These are phyloP conservation scores for Tragopan temminckii DNA, from an alignment of 2,797 vertebrate species.

Conservation along the genomic window DNA sequence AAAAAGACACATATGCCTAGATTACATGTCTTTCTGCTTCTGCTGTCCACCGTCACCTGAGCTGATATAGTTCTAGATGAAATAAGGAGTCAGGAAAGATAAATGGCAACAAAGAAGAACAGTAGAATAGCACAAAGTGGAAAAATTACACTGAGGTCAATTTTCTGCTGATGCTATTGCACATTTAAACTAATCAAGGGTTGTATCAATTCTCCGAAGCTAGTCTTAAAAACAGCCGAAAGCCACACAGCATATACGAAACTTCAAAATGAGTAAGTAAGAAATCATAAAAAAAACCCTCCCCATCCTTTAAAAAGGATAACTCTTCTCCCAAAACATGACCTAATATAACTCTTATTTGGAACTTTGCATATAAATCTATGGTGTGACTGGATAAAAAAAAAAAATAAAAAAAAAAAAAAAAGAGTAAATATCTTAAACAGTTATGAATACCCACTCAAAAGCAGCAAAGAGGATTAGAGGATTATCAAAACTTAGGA, in stretches of 20 bases:
- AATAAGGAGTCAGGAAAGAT: neutral
- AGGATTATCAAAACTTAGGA: neutral
- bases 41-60: neutral
- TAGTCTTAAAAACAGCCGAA: neutral
- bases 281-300: neutral
- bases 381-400: neutral
- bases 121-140: accelerated
- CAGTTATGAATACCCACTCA: neutral
- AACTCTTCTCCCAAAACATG: neutral
- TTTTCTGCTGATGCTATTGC: neutral
- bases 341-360: neutral
- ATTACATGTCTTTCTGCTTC: neutral
- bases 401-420: neutral
- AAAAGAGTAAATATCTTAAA: neutral
- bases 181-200: neutral
- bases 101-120: accelerated
- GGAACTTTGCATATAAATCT: neutral
- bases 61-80: neutral
- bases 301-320: neutral
- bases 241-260: neutral
- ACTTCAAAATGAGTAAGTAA: neutral
- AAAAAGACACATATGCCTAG: neutral
- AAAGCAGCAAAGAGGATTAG: too few relatives aligned
- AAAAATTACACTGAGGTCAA: neutral
- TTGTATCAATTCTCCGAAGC: neutral